These are phyloP conservation scores for Cyclophora punctaria DNA, from an alignment of 2,888 invertebrate genomes.

Conservation along the genomic window DNA sequence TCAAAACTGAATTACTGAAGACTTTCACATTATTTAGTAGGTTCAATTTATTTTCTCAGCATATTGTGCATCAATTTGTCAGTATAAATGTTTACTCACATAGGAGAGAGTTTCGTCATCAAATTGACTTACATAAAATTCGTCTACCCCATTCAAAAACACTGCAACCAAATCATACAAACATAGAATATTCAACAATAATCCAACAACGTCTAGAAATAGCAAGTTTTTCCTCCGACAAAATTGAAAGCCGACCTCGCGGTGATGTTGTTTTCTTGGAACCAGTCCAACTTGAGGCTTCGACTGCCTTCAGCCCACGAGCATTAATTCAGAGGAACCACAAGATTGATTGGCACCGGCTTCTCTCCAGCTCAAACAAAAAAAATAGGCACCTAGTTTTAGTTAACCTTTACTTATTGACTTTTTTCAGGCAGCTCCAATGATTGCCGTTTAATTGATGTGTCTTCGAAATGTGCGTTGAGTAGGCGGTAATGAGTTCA, in stretches of 20 bases:
- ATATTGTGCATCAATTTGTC: no score
- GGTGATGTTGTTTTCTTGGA: constrained; percentile 19
- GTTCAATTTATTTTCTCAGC: no score
- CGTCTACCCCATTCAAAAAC: no score
- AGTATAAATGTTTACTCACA: no score
- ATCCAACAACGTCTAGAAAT: constrained; percentile 7
- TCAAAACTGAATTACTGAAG: no score
- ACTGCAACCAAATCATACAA: background rate
- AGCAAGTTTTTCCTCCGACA: background rate
- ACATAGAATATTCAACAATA: constrained; percentile 10
- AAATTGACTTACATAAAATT: no score
- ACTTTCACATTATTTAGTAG: no score
- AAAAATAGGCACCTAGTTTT: constrained; percentile 17
- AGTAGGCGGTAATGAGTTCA: no score
- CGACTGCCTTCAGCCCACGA: constrained; percentile 1
- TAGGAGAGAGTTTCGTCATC: no score
- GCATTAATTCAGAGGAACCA: constrained; percentile 19
- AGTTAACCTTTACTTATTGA: constrained; percentile 23
- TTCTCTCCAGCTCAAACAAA: constrained; percentile 20
- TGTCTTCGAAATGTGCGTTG: no score
- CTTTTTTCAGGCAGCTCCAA: constrained; percentile 11
- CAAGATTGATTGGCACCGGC: constrained; percentile 22
- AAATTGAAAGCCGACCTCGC: constrained; percentile 14
- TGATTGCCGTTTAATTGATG: no score
- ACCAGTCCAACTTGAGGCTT: constrained; percentile 12